A percentile compares a stretch with the other conserved stretches of the same genome.
phyloP scores from a whole-genome alignment of 2,113 vertebrate species.

The Seriola dumerili region DNA sequence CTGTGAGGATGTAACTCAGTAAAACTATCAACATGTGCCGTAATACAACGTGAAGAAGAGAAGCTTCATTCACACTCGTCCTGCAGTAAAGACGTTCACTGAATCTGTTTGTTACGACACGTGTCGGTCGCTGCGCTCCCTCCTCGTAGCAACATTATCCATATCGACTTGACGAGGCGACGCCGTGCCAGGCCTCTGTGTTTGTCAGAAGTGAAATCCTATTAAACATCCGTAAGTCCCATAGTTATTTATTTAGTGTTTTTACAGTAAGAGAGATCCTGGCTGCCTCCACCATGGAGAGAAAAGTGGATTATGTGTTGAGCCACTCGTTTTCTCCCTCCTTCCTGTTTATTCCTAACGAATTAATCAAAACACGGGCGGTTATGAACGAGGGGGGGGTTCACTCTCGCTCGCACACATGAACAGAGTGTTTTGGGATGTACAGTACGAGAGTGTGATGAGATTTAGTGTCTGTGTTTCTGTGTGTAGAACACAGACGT shows the following conservation, averaged over 20 bases:
- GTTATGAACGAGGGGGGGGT: constrained; percentile 3
- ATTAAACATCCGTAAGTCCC: constrained; percentile 34
- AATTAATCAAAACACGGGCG: constrained; percentile 32
- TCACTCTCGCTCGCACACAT: too few species aligned
- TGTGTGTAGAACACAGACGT: too few species aligned
- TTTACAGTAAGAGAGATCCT: constrained; percentile 40
- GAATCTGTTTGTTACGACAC: too few species aligned
- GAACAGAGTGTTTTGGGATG: too few species aligned
- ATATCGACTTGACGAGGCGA: background rate
- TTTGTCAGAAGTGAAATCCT: constrained; percentile 45
- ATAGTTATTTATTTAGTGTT: constrained; percentile 45
- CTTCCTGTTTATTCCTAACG: constrained; percentile 42
- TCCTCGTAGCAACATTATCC: background rate
- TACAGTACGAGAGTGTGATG: too few species aligned
- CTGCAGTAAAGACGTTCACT: background rate
- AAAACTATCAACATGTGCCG: too few species aligned
- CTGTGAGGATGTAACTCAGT: too few species aligned
- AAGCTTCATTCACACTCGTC: background rate
- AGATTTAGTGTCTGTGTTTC: too few species aligned
- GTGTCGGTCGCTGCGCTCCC: too few species aligned
- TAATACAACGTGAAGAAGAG: too few species aligned
- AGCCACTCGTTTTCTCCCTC: constrained; percentile 49
- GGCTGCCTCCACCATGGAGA: constrained; percentile 29
- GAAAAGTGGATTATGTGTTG: constrained; percentile 61
- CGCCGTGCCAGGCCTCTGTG: background rate